Base-by-base conservation (phyloP, 2,113 vertebrate species). In the Dipodomys merriami region DNA sequence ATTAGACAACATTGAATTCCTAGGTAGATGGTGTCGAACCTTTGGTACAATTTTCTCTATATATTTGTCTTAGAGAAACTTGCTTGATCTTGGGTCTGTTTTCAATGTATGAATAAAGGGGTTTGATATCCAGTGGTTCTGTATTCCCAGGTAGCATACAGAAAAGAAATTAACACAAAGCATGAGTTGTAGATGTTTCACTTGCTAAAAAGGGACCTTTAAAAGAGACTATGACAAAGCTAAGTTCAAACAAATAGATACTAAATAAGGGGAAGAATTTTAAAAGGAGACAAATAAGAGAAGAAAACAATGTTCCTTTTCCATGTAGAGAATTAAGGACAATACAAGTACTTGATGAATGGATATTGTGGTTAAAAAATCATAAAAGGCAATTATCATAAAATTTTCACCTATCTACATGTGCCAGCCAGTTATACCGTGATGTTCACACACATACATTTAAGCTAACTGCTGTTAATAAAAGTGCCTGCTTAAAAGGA, bases 381-480 rank as follows among this genome's bases (percentile, higher is more conserved):
- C 74, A 93, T 93, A 80, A 95, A 97, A 97, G 60, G 77, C 80
- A 95, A 86, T 93, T 96, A 95, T 19, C 92, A 57, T 92, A 74
- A 95, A 53, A 95, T 96, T 94, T 95, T 73, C 33, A 65, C 78
- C 72, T 79, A 96, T 90, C 91, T 95, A 83, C 53, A 57, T 57
- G 53, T 57, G 53, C 60, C 76, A 72, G 46, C 53, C 84, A 77
- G 69, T 39, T 73, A 91, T 71, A 23, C 19, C 0, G 0, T 86
- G 35, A 57, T 91, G 83, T 20, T 77, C 90, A 83, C 77, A 77
- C 95, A 85, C 92, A 96, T 89, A 93, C 23, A 72, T 84, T 97
- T 95, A 96, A 97, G 93, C 53, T 93, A 93, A 96, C 79, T 91
- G 78, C 65, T 91, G 23, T 93, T 92, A 96, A 96, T 71, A 95